A percentile compares a stretch with the other conserved stretches of the same genome.
These are phyloP conservation scores for Eulithis prunata DNA, from an alignment of 2,888 invertebrate genomes.

Conservation along the genomic window DNA sequence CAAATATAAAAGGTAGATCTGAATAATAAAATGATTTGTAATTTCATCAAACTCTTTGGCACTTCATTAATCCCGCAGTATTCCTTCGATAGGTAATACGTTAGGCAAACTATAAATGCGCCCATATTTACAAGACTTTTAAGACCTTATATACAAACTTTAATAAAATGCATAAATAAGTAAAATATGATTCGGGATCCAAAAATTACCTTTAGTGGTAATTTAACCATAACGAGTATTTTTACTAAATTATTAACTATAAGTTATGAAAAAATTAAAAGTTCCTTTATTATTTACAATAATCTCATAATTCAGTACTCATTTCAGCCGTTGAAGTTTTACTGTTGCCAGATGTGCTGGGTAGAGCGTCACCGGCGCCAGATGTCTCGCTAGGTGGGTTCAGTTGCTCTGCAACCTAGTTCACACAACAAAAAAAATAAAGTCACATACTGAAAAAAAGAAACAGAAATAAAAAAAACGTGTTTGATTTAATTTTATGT, in stretches of 20 bases:
- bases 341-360: conserved; percentile 52
- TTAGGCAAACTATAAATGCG: conserved; percentile 9
- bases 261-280: conserved; percentile 1
- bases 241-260: background rate
- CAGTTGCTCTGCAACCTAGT: conserved; percentile 82
- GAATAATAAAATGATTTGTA: conserved; percentile 6
- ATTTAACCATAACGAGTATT: background rate
- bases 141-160: conserved; percentile 2
- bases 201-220: background rate
- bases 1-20: conserved; percentile 2
- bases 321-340: conserved; percentile 82
- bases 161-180: background rate
- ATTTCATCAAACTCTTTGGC: conserved; percentile 37
- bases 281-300: background rate
- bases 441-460: background rate
- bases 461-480: background rate
- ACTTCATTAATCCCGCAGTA: conserved; percentile 29
- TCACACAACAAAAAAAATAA: conserved; percentile 30
- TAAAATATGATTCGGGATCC: background rate
- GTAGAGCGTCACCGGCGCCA: conserved; percentile 47
- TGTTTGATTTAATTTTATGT: background rate
- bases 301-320: conserved; percentile 87
- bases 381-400: conserved; percentile 55
- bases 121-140: conserved; percentile 13
- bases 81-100: background rate